These are phyloP conservation scores for Luperina nickerlii DNA, from an alignment of 2,888 invertebrate species.

Conservation along the genomic window DNA sequence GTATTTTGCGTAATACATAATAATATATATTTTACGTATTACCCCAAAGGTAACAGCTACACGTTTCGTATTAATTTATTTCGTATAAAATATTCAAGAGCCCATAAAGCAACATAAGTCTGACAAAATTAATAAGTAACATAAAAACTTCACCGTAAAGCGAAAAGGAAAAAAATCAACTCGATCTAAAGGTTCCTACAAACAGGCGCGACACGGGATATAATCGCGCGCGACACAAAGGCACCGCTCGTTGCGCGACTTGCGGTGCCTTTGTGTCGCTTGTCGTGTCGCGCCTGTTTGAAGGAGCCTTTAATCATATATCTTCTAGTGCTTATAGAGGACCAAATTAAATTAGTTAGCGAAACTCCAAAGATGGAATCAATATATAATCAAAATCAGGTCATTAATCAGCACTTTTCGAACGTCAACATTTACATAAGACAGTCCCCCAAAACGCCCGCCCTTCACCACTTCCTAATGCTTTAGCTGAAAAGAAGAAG, in stretches of 20 bases:
- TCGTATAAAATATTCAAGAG: background rate
- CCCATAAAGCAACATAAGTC: background rate
- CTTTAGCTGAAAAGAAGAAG: too few relatives aligned
- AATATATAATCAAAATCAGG: background rate
- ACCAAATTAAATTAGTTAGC: background rate
- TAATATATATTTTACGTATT: too few relatives aligned
- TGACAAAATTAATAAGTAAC: background rate
- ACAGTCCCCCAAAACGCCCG: background rate
- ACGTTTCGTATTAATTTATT: conserved; percentile 1
- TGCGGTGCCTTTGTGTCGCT: too few relatives aligned
- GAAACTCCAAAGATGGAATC: background rate
- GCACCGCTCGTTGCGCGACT: too few relatives aligned
- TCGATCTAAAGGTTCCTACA: too few relatives aligned
- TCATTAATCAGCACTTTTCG: background rate
- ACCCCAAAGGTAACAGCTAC: background rate
- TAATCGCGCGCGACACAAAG: too few relatives aligned
- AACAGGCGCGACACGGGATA: too few relatives aligned
- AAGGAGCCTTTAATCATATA: background rate
- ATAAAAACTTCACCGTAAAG: background rate
- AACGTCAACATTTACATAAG: too few relatives aligned
- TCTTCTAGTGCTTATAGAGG: background rate
- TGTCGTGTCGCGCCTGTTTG: too few relatives aligned
- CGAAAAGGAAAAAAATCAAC: background rate
- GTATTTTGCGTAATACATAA: too few relatives aligned
- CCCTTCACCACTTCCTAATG: too few relatives aligned